Evolutionary conservation across 2,888 invertebrate genomes (phyloP).

Genomic region (Folsomia candida): DNA sequence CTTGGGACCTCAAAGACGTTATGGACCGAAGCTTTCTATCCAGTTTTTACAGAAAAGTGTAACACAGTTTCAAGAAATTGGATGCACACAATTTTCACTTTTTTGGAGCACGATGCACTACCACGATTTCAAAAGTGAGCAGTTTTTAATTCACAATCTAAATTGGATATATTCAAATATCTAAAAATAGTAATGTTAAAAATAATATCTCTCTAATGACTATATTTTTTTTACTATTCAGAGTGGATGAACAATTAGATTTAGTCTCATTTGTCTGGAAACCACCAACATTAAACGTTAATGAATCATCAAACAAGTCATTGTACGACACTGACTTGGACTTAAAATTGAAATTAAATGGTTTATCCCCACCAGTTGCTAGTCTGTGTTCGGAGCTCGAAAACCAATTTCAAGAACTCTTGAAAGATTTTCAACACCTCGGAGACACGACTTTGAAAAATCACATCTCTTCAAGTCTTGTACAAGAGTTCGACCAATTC

Average conservation of each 20-base stretch:
- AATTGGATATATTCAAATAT: background rate
- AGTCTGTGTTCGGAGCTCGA: constrained; percentile 43
- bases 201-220: background rate
- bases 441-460: constrained; percentile 43
- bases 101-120: constrained; percentile 33
- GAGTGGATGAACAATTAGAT: constrained; percentile 44
- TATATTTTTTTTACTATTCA: constrained; percentile 19
- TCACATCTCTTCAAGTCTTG: constrained; percentile 35
- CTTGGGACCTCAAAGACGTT: constrained; percentile 43
- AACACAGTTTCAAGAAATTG: constrained; percentile 30
- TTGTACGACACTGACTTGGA: constrained; percentile 13
- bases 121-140: constrained; percentile 41
- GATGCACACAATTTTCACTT: constrained; percentile 26
- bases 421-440: constrained; percentile 35
- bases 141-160: background rate
- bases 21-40: constrained; percentile 45
- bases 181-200: background rate
- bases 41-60: constrained; percentile 40
- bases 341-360: constrained; percentile 46
- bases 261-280: constrained; percentile 46
- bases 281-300: constrained; percentile 20
- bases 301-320: background rate
- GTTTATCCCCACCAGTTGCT: constrained; percentile 43
- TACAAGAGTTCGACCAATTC: constrained; percentile 29
- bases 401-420: constrained; percentile 28